Evolutionary conservation across 2,797 vertebrate genomes (phyloP).

Genomic region (Alosa sapidissima): DNA sequence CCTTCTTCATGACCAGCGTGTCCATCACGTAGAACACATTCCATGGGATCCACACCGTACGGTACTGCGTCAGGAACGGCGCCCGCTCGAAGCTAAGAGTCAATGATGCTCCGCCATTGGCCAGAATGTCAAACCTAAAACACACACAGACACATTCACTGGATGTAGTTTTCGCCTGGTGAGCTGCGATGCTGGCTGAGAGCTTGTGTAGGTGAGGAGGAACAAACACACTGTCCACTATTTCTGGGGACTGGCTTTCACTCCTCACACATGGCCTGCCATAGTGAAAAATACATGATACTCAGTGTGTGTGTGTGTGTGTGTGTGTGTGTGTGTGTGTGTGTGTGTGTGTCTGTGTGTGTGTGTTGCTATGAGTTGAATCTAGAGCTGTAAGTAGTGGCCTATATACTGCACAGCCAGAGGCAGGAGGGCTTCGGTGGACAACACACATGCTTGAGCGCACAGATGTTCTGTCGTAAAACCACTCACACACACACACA

Average conservation of each 20-base stretch:
- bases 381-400: background rate
- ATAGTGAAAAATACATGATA: conserved; percentile 45
- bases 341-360: background rate
- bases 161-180: too few species aligned
- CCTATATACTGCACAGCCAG: background rate
- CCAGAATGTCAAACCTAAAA: conserved; percentile 91
- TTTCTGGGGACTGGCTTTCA: conserved; percentile 36
- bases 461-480: conserved; percentile 2
- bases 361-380: background rate
- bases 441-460: background rate
- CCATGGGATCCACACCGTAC: conserved; percentile 96
- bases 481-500: background rate
- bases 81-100: conserved; percentile 91
- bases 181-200: background rate
- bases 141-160: background rate
- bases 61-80: conserved; percentile 92
- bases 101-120: conserved; percentile 93
- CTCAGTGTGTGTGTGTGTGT: background rate
- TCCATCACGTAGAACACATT: conserved; percentile 98
- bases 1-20: conserved; percentile 96
- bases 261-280: conserved; percentile 25
- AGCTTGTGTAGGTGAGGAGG: background rate
- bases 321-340: conserved; percentile 11
- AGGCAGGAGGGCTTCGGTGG: background rate
- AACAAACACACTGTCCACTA: background rate